These are phyloP conservation scores for Chrysochloris asiatica DNA, from an alignment of 2,113 vertebrate genomes.

Conservation along the genomic window DNA sequence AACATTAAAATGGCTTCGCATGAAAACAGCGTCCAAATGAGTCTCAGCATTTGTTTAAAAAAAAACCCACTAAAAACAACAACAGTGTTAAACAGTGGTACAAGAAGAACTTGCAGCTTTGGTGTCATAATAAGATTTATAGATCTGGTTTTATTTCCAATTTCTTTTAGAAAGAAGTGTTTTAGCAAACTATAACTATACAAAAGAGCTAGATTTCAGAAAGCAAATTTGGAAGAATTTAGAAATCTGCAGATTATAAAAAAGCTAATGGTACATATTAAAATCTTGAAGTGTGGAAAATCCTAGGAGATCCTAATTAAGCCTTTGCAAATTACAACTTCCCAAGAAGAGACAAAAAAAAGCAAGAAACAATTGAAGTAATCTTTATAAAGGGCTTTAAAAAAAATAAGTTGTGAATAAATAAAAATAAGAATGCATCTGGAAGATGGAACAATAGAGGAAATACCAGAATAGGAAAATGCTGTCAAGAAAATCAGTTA, in stretches of 20 bases:
- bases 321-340: constrained; percentile 56
- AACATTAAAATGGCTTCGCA: constrained; percentile 69
- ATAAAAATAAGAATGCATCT: constrained; percentile 69
- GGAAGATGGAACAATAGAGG: constrained; percentile 54
- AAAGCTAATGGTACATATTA: constrained; percentile 28
- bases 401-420: constrained; percentile 50
- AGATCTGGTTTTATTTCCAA: constrained; percentile 50
- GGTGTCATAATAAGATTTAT: constrained; percentile 58
- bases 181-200: constrained; percentile 44
- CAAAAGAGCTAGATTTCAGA: background rate
- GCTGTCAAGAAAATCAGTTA: constrained; percentile 47
- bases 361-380: constrained; percentile 58
- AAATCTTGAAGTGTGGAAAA: constrained; percentile 55
- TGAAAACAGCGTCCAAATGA: constrained; percentile 64
- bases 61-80: constrained; percentile 29
- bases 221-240: constrained; percentile 10
- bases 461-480: constrained; percentile 47
- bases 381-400: constrained; percentile 64
- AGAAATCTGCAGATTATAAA: constrained; percentile 26
- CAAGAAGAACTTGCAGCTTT: constrained; percentile 53
- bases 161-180: constrained; percentile 38
- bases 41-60: constrained; percentile 56
- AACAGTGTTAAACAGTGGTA: constrained; percentile 33
- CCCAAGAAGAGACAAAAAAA: constrained; percentile 60
- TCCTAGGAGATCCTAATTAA: constrained; percentile 61